Conservation (phyloP, 1,140 invertebrate genomes). For the Heterodera schachtii region DNA sequence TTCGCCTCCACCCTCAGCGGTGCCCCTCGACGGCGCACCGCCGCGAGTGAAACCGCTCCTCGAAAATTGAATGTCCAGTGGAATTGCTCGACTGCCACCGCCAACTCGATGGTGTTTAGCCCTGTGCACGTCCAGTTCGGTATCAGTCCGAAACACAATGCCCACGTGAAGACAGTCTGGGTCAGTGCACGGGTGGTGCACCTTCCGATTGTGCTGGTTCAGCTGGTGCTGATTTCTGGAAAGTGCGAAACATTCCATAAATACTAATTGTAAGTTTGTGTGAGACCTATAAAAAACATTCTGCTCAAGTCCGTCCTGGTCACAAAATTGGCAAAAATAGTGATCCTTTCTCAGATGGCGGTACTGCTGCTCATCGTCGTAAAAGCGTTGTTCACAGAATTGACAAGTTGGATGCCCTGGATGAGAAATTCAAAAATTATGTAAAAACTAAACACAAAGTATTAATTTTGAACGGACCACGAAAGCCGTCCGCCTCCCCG, state of each 20-base stretch:
- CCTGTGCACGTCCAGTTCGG: constrained; percentile 55
- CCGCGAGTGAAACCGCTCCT: constrained; percentile 2
- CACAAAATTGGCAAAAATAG: constrained; percentile 62
- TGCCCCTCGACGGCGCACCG: neutral
- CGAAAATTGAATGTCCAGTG: constrained; percentile 47
- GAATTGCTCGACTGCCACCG: constrained; percentile 34
- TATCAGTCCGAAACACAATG: constrained; percentile 56
- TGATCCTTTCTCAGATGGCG: constrained; percentile 57
- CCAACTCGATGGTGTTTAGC: constrained; percentile 34
- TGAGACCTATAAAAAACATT: constrained; percentile 54
- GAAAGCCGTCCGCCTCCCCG: constrained; percentile 45
- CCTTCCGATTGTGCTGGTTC: constrained; percentile 44
- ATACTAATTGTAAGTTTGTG: neutral
- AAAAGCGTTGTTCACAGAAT: constrained; percentile 59
- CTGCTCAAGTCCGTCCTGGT: constrained; percentile 50
- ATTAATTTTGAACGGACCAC: constrained; percentile 17
- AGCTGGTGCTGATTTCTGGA: constrained; percentile 54
- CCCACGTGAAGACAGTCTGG: constrained; percentile 52
- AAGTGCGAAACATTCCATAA: neutral
- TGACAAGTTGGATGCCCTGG: constrained; percentile 57
- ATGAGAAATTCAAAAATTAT: neutral
- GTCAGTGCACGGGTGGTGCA: constrained; percentile 51
- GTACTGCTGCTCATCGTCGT: constrained; percentile 58
- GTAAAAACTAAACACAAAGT: constrained; percentile 8
- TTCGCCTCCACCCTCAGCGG: constrained; percentile 1